phyloP scores from a whole-genome alignment of 2,888 invertebrate species.

The Platynereis dumerilii region DNA sequence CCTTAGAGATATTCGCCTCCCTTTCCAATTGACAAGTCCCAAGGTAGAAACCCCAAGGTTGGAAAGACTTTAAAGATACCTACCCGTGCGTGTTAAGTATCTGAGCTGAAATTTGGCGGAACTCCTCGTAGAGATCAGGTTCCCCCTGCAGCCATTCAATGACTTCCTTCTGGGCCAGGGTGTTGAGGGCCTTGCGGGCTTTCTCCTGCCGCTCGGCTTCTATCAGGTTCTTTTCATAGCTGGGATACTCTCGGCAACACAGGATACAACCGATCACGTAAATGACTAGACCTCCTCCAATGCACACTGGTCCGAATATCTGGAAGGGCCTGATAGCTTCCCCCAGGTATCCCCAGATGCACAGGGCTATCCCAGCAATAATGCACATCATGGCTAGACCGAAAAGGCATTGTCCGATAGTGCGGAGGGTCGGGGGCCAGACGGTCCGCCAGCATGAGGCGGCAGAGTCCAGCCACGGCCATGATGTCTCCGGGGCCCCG shows the following conservation, averaged over 20 bases:
- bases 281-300: conserved; percentile 28
- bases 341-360: conserved; percentile 34
- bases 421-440: conserved; percentile 25
- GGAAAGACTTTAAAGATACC: conserved; percentile 4
- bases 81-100: conserved; percentile 28
- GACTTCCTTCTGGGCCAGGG: conserved; percentile 20
- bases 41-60: too few species aligned
- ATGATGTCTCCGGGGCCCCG: too few species aligned
- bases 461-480: too few species aligned
- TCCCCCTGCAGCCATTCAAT: conserved; percentile 27
- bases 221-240: conserved; percentile 21
- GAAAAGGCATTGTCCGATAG: conserved; percentile 33
- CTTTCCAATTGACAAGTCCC: too few species aligned
- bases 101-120: conserved; percentile 16
- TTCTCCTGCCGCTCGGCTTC: conserved; percentile 21
- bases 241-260: conserved; percentile 29
- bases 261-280: conserved; percentile 30
- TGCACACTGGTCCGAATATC: conserved; percentile 32
- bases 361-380: conserved; percentile 32
- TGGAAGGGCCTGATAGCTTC: conserved; percentile 31
- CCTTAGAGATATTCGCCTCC: too few species aligned
- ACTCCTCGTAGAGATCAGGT: conserved; percentile 29
- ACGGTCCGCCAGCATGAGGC: not conserved
- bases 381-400: conserved; percentile 33
- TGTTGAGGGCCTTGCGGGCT: conserved; percentile 10